phyloP scores from a whole-genome alignment of 2,888 invertebrate genomes.

The Euplagia quadripunctaria region DNA sequence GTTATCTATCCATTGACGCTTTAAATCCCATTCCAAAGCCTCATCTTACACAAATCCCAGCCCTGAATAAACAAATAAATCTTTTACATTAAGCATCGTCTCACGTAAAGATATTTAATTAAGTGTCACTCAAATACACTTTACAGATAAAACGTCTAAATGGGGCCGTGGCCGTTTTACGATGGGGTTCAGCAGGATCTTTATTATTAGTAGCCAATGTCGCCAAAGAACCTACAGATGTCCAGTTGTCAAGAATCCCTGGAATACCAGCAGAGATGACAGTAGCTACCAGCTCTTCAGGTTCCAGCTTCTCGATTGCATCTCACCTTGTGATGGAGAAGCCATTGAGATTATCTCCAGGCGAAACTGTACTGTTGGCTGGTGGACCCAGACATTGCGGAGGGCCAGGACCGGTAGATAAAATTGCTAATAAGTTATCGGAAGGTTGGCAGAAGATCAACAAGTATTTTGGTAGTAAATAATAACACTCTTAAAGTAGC shows the following conservation, averaged over 20 bases:
- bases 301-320: conserved; percentile 69
- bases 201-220: conserved; percentile 82
- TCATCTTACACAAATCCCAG: conserved; percentile 3
- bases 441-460: conserved; percentile 85
- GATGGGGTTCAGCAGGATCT: conserved; percentile 78
- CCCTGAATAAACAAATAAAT: conserved; percentile 20
- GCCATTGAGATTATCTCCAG: conserved; percentile 67
- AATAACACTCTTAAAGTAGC: background rate
- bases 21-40: no score
- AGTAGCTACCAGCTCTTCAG: conserved; percentile 71
- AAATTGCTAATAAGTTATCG: conserved; percentile 77
- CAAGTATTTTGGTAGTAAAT: conserved; percentile 74
- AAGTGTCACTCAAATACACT: conserved; percentile 20
- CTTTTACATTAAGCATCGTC: conserved; percentile 13
- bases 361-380: conserved; percentile 73
- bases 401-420: conserved; percentile 82
- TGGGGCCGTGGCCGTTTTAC: conserved; percentile 70
- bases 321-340: conserved; percentile 70
- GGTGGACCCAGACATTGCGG: conserved; percentile 80
- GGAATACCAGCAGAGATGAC: conserved; percentile 77
- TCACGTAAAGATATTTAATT: conserved; percentile 17
- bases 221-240: conserved; percentile 71
- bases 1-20: no score
- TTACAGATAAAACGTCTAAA: conserved; percentile 87
- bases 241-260: conserved; percentile 79